Base-by-base conservation (phyloP, 1,140 invertebrate species). In the Pseudomyrmex sp. region DNA sequence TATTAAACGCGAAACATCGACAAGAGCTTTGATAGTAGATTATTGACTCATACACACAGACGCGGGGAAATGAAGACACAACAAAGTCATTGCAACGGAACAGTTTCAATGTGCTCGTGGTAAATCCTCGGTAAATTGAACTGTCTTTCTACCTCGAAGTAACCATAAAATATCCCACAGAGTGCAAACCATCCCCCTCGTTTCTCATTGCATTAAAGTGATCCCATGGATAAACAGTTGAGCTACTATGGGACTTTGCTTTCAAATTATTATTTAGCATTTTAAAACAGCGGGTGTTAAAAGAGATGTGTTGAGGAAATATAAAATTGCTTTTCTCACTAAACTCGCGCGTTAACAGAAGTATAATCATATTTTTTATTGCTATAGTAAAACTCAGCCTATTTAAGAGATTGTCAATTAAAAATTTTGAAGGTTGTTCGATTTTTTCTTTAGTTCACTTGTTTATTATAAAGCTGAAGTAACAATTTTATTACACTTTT, bases 211-310 rank as follows among this genome's bases (percentile, higher is more conserved):
- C 90, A 91, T 92, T 91, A 93, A 89, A 84, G 68, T 90, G 87
- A 92, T 92, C 91, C 91, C 82, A 82, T 79, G 90, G 90, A 92
- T 92, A 91, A 93, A 91, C 90, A 93, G 85, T 85, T 9, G 9
- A 63, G 50, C 62, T 58, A 74, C 82, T 82, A 61, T 48, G 35
- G 44, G 61, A 50, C 56, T 56, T 26, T 35, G 61, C 58, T 82
- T 76, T 83, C 70, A 85, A 88, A 61, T 89, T 80, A 65, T 70
- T 73, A 61, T 65, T 76, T 62, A 46, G 35, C 35, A 62, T 52
- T 44, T 50, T 13, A 44, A 50, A n/a, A 72, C 12, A 9, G n/a
- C 20, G 3, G 20, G 46, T 7, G 23, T 35, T 35, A 35, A 35
- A 7, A 35, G 35, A 35, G 35, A 35, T 35, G 5, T 35, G 35